These are phyloP conservation scores for Lycodopsis pacificus DNA, from an alignment of 2,797 vertebrate genomes.

Conservation along the genomic window DNA sequence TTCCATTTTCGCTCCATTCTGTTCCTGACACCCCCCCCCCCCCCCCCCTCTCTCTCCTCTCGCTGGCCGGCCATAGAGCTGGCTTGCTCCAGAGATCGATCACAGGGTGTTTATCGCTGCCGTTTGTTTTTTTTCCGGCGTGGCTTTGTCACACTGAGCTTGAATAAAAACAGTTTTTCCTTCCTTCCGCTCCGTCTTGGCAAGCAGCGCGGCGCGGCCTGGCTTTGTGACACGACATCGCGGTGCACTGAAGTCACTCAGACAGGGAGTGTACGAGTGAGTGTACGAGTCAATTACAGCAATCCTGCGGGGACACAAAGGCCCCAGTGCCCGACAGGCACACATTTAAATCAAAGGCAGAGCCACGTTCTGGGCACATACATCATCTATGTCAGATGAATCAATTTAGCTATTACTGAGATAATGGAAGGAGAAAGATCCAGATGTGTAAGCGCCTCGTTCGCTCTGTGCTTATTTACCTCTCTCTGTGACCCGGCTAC, in stretches of 20 bases:
- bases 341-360: slow-evolving; percentile 43
- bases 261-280: slow-evolving; percentile 34
- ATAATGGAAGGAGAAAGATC: slow-evolving; percentile 24
- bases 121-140: slow-evolving; percentile 10
- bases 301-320: slow-evolving; percentile 35
- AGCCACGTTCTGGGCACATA: slow-evolving; percentile 15
- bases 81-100: slow-evolving; percentile 34
- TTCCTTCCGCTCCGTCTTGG: slow-evolving; percentile 24
- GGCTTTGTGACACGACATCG: slow-evolving; percentile 48
- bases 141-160: slow-evolving; percentile 19
- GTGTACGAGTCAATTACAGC: slow-evolving; percentile 62
- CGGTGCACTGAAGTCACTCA: slow-evolving; percentile 47
- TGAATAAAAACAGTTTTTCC: slow-evolving; percentile 29
- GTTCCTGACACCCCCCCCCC: neutral
- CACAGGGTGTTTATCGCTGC: slow-evolving; percentile 19
- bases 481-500: slow-evolving; percentile 42
- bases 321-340: neutral
- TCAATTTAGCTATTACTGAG: slow-evolving; percentile 15
- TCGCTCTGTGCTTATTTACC: slow-evolving; percentile 37
- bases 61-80: neutral
- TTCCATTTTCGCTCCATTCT: neutral
- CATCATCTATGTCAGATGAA: slow-evolving; percentile 31
- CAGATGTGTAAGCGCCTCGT: slow-evolving; percentile 41
- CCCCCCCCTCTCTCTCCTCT: neutral
- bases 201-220: slow-evolving; percentile 37